Base-by-base conservation (phyloP, 92 coral and sea anemone species). In the Porites lobata region DNA sequence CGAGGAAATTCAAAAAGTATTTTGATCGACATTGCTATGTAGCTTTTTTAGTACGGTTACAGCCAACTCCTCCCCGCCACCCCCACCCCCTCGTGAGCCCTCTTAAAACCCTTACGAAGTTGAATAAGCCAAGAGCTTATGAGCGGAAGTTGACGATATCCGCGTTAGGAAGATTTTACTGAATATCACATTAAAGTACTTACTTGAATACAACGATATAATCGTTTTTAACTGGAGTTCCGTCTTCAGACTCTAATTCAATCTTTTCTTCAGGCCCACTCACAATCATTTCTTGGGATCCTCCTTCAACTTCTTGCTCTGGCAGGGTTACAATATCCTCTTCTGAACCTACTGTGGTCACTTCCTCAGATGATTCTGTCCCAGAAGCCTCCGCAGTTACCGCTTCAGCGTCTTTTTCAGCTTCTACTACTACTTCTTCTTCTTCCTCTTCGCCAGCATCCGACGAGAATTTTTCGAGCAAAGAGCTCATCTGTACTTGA, bases 201-300 rank as follows among this genome's bases (percentile, higher is more conserved):
- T 38, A 38, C 47, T 21, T 19, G 8, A n/a, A 20, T 1, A 18
- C 11, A 51, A 17, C 77, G 12, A 2, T 11, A 9, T 1, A 26
- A 8, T 57, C 69, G 15, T 38, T 12, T 12, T 0, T 57, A 6
- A 64, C 50, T 53, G 51, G 62, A 38, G 0, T 67, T 59, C 64
- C 79, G 4, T 74, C 80, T 21, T 22, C 89, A 7, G 71, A 53
- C 14, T 24, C 72, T 4, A n/a, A 53, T 18, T 13, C 63, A 6
- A 29, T 8, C 52, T 69, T 57, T 17, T 82, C 53, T 3, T 67
- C 47, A 1, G 38, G 24, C 38, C 13, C 32, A 19, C 62, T 64
- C 38, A 75, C 86, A 12, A 51, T 47, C 32, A 56, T 73, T 51
- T 76, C 85, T 2, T 87, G 82, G 51, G 83, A 64, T 65, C 21